phyloP scores from a whole-genome alignment of 2,888 invertebrate genomes.

The Eretmocerus hayati region DNA sequence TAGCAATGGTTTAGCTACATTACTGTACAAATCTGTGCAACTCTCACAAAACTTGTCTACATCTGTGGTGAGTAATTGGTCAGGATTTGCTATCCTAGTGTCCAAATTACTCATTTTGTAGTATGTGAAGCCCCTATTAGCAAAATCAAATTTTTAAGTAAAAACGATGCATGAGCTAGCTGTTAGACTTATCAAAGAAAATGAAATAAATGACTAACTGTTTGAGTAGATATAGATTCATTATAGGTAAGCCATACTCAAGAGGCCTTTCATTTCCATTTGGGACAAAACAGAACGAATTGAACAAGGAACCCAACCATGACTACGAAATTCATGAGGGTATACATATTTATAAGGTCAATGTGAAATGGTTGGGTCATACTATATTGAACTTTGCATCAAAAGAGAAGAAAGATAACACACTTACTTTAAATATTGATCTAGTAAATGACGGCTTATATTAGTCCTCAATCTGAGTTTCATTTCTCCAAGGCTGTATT shows the following conservation, averaged over 20 bases:
- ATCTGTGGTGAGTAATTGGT: conserved; percentile 91
- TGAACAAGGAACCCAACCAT: too few relatives aligned
- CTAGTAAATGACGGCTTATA: conserved; percentile 78
- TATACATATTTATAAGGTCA: conserved; percentile 15
- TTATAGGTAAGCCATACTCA: too few relatives aligned
- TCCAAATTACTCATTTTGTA: conserved; percentile 95
- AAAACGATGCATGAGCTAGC: too few relatives aligned
- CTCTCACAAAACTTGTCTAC: conserved; percentile 97
- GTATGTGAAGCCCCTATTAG: conserved; percentile 80
- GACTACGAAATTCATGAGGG: conserved; percentile 13
- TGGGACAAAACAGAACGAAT: too few relatives aligned
- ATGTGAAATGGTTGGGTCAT: conserved; percentile 3
- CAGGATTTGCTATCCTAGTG: conserved; percentile 90
- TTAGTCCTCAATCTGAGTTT: conserved; percentile 86
- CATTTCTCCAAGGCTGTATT: conserved; percentile 90
- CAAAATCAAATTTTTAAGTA: not conserved
- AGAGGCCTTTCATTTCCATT: conserved; percentile 24
- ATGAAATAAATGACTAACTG: too few relatives aligned
- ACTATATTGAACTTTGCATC: not conserved
- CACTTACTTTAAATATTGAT: conserved; percentile 85
- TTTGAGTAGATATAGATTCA: too few relatives aligned
- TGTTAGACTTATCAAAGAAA: too few relatives aligned
- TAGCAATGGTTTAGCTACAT: conserved; percentile 89
- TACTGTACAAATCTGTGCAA: conserved; percentile 91
- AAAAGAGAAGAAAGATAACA: not conserved